phyloP scores from a whole-genome alignment of 2,888 invertebrate genomes.

The Capitulum mitella region DNA sequence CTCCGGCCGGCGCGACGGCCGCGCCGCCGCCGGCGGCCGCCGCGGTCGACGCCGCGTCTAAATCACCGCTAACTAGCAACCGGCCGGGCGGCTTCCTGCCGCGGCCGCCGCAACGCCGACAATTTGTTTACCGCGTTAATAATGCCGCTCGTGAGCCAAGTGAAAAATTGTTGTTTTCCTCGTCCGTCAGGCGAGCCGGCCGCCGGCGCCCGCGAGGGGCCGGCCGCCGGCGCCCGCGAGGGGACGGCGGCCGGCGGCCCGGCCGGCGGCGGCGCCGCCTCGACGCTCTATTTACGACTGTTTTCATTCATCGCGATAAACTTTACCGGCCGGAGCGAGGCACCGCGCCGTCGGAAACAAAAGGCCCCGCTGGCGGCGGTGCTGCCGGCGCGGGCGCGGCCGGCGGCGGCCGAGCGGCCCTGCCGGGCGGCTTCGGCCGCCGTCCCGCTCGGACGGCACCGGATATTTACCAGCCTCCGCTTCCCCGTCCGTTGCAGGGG shows the following conservation, averaged over 20 bases:
- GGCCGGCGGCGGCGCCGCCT: no score
- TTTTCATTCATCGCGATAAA: neutral
- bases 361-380: neutral
- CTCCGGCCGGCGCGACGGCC: no score
- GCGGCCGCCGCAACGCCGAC: neutral
- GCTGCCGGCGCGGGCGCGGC: no score
- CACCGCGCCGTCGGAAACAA: neutral
- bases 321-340: neutral
- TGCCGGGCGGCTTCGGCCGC: no score
- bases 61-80: neutral
- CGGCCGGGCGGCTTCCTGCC: neutral
- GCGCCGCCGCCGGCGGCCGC: no score
- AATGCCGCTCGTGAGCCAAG: slow-evolving; percentile 4
- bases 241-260: no score
- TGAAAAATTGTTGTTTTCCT: neutral
- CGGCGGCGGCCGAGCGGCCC: no score
- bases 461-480: no score
- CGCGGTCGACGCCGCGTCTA: neutral
- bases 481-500: no score
- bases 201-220: neutral
- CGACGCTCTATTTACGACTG: neutral
- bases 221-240: neutral
- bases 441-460: no score
- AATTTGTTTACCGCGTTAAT: slow-evolving; percentile 5
- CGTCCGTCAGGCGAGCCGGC: no score